Conservation (phyloP, 1,140 invertebrate species). For the Dreissena rostriformis region DNA sequence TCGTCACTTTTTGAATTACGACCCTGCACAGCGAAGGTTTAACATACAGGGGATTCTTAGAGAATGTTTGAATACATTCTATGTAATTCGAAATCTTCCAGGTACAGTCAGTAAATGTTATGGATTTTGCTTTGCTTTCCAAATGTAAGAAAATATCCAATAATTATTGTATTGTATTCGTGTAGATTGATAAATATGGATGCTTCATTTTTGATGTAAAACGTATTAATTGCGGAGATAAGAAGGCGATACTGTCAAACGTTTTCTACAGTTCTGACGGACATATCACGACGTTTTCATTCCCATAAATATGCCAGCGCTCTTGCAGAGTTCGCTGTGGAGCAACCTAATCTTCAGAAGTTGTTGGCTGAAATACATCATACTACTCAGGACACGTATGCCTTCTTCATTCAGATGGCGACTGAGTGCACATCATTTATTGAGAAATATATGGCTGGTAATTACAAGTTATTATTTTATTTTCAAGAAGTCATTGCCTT, state of each 20-base stretch:
- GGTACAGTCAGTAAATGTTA: constrained; percentile 12
- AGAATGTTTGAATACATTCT: constrained; percentile 20
- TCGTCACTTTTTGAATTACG: constrained; percentile 27
- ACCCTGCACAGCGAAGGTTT: constrained; percentile 11
- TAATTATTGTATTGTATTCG: background rate
- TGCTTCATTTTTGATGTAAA: background rate
- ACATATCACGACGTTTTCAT: constrained; percentile 9
- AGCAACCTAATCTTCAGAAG: constrained; percentile 56
- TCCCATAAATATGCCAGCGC: constrained; percentile 43
- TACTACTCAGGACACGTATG: constrained; percentile 45
- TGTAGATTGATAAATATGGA: background rate
- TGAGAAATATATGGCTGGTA: constrained; percentile 47
- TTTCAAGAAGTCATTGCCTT: background rate
- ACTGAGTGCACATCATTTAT: constrained; percentile 33
- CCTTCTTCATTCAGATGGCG: constrained; percentile 56
- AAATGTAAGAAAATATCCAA: background rate
- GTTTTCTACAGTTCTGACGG: constrained; percentile 40
- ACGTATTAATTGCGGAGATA: constrained; percentile 28
- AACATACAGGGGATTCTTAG: constrained; percentile 46
- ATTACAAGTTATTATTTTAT: background rate
- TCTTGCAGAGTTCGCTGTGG: constrained; percentile 30
- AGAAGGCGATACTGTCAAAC: constrained; percentile 31
- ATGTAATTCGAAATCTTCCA: constrained; percentile 29
- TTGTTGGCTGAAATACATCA: constrained; percentile 41
- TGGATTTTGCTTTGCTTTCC: background rate